These are phyloP conservation scores for Venustaconcha ellipsiformis DNA, from an alignment of 1,140 invertebrate genomes.

Conservation along the genomic window DNA sequence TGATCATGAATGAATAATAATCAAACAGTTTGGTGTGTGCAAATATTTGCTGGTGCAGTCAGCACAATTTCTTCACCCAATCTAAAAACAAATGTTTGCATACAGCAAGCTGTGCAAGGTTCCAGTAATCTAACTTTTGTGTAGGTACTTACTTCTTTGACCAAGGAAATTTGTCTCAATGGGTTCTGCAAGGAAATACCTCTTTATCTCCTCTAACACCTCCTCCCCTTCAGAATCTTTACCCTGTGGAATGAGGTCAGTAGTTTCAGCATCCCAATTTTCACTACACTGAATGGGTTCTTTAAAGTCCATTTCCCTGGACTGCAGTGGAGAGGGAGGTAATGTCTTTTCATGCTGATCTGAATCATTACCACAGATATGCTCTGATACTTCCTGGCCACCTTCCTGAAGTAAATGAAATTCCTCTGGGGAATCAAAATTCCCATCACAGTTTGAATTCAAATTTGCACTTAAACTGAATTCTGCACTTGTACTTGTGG, in stretches of 20 bases:
- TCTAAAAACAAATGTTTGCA: no score
- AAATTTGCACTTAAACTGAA: constrained; percentile 48
- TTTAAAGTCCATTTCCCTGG: constrained; percentile 31
- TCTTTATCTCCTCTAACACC: constrained; percentile 28
- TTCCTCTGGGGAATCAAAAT: constrained; percentile 34
- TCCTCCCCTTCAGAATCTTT: constrained; percentile 13
- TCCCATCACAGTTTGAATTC: constrained; percentile 39
- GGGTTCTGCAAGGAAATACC: constrained; percentile 18
- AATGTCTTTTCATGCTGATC: constrained; percentile 22
- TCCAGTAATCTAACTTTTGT: background rate
- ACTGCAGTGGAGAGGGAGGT: constrained; percentile 29
- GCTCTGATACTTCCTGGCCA: constrained; percentile 29
- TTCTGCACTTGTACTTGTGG: constrained; percentile 57
- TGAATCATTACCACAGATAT: constrained; percentile 35
- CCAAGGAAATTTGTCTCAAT: constrained; percentile 8
- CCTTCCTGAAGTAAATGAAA: background rate
- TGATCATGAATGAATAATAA: no score
- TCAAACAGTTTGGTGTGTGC: no score
- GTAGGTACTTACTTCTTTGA: constrained; percentile 44
- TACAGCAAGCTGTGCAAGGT: no score
- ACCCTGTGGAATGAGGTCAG: background rate
- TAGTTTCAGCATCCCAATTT: constrained; percentile 19
- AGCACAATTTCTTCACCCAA: no score
- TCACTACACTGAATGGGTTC: constrained; percentile 6
- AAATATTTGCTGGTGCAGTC: no score